phyloP scores from a whole-genome alignment of 2,797 vertebrate genomes.

The Ara ararauna region DNA sequence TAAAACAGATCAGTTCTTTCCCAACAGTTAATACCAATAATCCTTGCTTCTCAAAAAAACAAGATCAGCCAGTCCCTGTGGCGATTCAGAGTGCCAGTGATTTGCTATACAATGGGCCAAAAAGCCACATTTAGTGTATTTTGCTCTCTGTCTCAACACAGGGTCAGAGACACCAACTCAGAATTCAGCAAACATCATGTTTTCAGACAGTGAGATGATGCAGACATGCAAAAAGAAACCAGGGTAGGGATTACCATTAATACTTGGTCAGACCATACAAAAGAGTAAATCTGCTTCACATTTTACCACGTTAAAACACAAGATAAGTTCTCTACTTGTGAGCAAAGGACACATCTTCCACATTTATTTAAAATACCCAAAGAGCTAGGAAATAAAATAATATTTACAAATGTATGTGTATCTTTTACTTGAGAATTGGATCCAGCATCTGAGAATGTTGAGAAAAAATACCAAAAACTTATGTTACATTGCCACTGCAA shows the following conservation, averaged over 20 bases:
- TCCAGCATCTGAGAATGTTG: not conserved
- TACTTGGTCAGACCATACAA: not conserved
- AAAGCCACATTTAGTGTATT: not conserved
- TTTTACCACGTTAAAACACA: not conserved
- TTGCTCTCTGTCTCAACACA: not conserved
- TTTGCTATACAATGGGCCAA: not conserved
- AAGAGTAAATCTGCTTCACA: not conserved
- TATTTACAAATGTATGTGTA: no score
- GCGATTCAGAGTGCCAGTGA: not conserved
- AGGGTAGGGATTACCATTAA: not conserved
- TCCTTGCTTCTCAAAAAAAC: not conserved
- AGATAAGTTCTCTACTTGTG: not conserved
- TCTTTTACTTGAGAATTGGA: not conserved
- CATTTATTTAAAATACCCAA: not conserved
- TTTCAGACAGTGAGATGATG: not conserved
- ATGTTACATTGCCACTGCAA: not conserved
- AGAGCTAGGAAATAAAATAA: not conserved
- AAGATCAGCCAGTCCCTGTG: not conserved
- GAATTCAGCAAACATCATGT: not conserved
- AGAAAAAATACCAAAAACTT: not conserved
- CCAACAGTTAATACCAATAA: not conserved
- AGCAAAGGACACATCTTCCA: not conserved
- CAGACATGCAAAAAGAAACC: not conserved
- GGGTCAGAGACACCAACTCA: not conserved
- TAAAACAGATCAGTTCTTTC: not conserved